Conservation (phyloP, 2,797 vertebrate species). For the Gymnodraco acuticeps region DNA sequence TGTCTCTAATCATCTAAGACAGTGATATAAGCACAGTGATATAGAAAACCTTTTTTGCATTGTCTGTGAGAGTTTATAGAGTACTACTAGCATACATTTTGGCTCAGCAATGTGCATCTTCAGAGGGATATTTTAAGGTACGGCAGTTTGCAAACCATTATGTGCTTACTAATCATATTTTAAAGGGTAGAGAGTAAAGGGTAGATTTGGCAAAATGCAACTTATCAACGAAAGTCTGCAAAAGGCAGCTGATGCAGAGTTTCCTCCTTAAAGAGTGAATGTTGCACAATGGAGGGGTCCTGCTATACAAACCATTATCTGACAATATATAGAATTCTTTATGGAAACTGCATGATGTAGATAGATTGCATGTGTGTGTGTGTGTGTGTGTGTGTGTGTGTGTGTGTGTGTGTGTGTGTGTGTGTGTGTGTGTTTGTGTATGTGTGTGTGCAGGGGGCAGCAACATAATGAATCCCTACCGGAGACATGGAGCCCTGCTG, state of each 20-base stretch:
- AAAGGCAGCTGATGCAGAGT: not conserved
- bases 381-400: conserved; percentile 5
- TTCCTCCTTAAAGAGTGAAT: conserved; percentile 7
- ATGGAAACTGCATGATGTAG: conserved; percentile 23
- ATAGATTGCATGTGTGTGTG: conserved; percentile 9
- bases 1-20: not conserved
- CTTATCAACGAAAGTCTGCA: not conserved
- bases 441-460: conserved; percentile 31
- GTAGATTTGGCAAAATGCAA: not conserved
- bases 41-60: conserved; percentile 19
- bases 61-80: conserved; percentile 30
- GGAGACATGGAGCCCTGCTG: conserved; percentile 81
- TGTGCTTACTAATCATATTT: not conserved
- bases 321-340: conserved; percentile 47
- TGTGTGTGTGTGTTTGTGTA: not conserved
- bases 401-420: conserved; percentile 13
- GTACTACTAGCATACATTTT: conserved; percentile 18
- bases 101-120: conserved; percentile 24
- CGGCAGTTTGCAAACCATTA: conserved; percentile 25
- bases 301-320: conserved; percentile 38
- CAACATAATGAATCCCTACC: conserved; percentile 85
- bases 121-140: conserved; percentile 11
- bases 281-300: conserved; percentile 5
- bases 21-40: not conserved
- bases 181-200: not conserved